A percentile compares a stretch with the other conserved stretches of the same genome.
Conservation (phyloP, 2,113 vertebrate genomes). For the Nannospalax galili region DNA sequence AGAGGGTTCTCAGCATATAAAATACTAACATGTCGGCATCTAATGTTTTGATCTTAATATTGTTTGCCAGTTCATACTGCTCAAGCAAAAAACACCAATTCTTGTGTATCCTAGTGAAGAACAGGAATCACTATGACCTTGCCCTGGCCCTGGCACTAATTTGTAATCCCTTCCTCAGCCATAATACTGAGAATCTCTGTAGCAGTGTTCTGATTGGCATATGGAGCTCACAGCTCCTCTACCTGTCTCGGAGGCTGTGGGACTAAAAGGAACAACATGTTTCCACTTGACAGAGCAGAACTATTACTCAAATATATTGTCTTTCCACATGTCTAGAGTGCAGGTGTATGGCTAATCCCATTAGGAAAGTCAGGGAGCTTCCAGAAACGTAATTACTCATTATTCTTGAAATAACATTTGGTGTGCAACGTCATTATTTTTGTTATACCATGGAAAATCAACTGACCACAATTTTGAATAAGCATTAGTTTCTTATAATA, state of each 20-base stretch:
- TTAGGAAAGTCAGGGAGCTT: constrained; percentile 43
- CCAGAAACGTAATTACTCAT: constrained; percentile 42
- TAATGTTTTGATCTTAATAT: not conserved
- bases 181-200: not conserved
- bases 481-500: too few species aligned
- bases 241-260: constrained; percentile 6
- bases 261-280: not conserved
- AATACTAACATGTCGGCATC: not conserved
- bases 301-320: constrained; percentile 8
- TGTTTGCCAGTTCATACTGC: constrained; percentile 6
- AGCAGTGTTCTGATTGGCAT: not conserved
- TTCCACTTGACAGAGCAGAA: constrained; percentile 31
- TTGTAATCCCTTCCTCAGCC: not conserved
- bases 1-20: not conserved
- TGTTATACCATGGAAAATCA: constrained; percentile 21
- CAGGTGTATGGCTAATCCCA: constrained; percentile 47
- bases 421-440: not conserved
- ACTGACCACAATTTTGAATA: constrained; percentile 27
- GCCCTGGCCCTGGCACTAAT: not conserved
- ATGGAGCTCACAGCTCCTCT: not conserved
- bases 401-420: constrained; percentile 42
- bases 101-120: not conserved
- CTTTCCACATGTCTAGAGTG: constrained; percentile 4
- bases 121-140: not conserved
- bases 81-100: not conserved